phyloP scores from a whole-genome alignment of 2,888 invertebrate genomes.

The Schizotus pectinicornis region DNA sequence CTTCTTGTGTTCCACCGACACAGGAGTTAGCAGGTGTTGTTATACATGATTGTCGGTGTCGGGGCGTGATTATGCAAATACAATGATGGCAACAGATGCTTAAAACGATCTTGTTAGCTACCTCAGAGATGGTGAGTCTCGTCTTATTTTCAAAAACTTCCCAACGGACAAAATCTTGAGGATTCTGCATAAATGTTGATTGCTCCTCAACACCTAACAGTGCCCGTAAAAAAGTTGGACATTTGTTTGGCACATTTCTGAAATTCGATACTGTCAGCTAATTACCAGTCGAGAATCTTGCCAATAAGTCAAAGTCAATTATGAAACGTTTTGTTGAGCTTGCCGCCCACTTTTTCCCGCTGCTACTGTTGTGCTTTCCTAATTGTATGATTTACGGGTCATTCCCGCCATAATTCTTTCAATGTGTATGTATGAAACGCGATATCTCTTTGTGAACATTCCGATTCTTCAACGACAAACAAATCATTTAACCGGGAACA shows the following conservation, averaged over 20 bases:
- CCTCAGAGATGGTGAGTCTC: too few species aligned
- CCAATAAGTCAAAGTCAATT: too few species aligned
- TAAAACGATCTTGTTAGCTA: constrained; percentile 1
- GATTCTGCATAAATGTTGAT: too few species aligned
- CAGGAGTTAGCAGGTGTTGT: constrained; percentile 37
- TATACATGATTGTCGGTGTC: constrained; percentile 36
- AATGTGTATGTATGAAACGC: constrained; percentile 3
- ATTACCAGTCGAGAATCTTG: too few species aligned
- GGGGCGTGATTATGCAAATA: constrained; percentile 41
- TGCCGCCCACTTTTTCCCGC: neutral
- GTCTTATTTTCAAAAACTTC: too few species aligned
- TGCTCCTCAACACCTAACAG: neutral
- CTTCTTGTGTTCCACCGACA: constrained; percentile 21
- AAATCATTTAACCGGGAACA: constrained; percentile 11
- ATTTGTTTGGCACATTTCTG: too few species aligned
- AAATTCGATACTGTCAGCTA: too few species aligned
- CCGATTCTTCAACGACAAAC: constrained; percentile 7
- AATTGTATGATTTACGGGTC: constrained; percentile 3
- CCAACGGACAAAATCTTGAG: too few species aligned
- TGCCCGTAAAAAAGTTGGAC: neutral
- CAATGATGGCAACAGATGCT: constrained; percentile 37
- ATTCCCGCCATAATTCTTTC: constrained; percentile 4
- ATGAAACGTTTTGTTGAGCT: too few species aligned
- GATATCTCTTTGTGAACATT: constrained; percentile 10
- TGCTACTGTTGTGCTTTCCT: neutral